Evolutionary conservation across 2,113 vertebrate genomes (phyloP).

Genomic region (Dasypus novemcinctus): DNA sequence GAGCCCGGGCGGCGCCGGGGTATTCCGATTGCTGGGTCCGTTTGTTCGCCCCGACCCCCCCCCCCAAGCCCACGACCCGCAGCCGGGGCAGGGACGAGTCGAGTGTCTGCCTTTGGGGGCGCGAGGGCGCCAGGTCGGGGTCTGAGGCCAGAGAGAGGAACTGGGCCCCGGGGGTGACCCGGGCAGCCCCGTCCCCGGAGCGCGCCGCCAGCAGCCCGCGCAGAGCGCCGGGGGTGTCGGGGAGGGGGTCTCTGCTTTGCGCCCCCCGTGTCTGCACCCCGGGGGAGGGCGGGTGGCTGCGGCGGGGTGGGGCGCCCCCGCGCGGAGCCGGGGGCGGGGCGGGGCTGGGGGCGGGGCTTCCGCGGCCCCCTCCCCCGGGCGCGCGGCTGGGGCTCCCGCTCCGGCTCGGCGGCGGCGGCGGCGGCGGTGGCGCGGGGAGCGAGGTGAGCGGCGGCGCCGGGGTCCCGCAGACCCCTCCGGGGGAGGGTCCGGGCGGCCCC

Average conservation of each 20-base stretch:
- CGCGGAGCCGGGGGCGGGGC: background rate
- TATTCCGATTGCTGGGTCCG: accelerated
- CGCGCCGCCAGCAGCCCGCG: constrained; percentile 15
- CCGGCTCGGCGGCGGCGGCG: constrained; percentile 22
- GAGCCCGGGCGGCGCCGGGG: background rate
- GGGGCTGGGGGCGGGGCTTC: constrained; percentile 42
- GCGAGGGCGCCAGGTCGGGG: background rate
- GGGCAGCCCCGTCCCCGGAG: background rate
- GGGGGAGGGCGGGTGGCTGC: background rate
- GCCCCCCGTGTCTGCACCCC: background rate
- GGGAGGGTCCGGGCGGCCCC: background rate
- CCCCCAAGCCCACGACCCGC: accelerated
- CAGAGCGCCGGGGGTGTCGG: background rate
- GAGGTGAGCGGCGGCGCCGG: constrained; percentile 60
- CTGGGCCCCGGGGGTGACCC: background rate
- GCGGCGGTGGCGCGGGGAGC: constrained; percentile 18
- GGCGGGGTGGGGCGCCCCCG: background rate
- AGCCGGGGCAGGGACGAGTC: background rate
- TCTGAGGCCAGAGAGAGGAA: background rate
- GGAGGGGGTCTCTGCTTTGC: background rate
- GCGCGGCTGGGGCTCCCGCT: background rate
- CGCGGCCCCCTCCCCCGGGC: background rate
- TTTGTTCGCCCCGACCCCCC: accelerated
- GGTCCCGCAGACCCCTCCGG: background rate
- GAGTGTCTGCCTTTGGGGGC: background rate